A percentile compares a stretch with the other conserved stretches of the same genome.
These are phyloP conservation scores for Synergus umbraculus DNA, from an alignment of 2,888 invertebrate genomes.

Conservation along the genomic window DNA sequence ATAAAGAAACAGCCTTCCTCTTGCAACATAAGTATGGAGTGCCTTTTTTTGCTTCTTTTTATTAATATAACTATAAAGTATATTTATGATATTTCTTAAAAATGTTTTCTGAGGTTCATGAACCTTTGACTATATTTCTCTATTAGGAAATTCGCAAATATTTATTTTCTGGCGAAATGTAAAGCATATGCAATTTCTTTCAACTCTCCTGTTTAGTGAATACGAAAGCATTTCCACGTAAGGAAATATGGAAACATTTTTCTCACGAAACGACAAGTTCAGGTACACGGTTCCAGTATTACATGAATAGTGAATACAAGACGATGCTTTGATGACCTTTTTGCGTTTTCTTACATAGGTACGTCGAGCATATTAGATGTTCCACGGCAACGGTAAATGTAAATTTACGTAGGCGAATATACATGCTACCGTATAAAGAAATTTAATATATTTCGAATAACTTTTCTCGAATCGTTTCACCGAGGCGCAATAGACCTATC, in stretches of 20 bases:
- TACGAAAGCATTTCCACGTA: not conserved
- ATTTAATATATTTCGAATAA: not conserved
- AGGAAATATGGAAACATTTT: not conserved
- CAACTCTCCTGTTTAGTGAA: too few relatives aligned
- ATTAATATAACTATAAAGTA: too few relatives aligned
- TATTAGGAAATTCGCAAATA: too few relatives aligned
- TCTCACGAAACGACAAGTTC: constrained; percentile 18
- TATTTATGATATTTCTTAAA: too few relatives aligned
- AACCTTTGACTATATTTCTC: too few relatives aligned
- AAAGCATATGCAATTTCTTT: too few relatives aligned
- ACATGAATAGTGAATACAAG: not conserved
- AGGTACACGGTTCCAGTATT: constrained; percentile 13
- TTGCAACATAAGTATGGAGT: too few relatives aligned
- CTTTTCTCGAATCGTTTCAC: not conserved
- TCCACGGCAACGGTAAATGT: constrained; percentile 12
- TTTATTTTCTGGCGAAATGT: too few relatives aligned
- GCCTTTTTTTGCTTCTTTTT: too few relatives aligned
- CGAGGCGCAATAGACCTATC: too few relatives aligned
- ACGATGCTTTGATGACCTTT: constrained; percentile 26
- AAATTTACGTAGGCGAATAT: constrained; percentile 13
- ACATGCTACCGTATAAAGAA: constrained; percentile 1
- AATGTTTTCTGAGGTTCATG: too few relatives aligned
- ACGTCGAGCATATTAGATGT: not conserved
- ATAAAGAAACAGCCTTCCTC: too few relatives aligned
- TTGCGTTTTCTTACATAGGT: constrained; percentile 17